Conservation (phyloP, 1,140 invertebrate genomes). For the Phymastichus coffea region DNA sequence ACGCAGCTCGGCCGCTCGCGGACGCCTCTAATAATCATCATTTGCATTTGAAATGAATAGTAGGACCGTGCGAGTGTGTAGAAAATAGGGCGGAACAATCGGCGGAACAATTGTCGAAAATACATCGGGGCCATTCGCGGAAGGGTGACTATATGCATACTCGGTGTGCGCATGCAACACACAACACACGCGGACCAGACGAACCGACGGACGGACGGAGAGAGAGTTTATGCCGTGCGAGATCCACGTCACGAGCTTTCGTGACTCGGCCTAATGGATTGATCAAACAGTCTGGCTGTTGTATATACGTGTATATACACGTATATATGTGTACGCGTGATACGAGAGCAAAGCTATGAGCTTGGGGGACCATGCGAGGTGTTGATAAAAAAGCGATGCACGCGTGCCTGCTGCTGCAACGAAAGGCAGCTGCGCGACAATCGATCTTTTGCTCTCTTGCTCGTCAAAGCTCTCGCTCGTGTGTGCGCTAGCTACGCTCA, state of each 20-base stretch:
- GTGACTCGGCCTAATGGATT: conserved; percentile 33
- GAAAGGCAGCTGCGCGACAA: too few relatives aligned
- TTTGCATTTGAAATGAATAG: too few relatives aligned
- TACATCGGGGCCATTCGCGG: neutral
- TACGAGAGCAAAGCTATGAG: neutral
- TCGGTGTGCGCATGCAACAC: neutral
- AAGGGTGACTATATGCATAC: neutral
- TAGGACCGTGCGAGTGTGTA: neutral
- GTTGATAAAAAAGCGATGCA: conserved; percentile 20
- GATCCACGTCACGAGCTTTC: conserved; percentile 7
- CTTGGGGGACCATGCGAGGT: conserved; percentile 12
- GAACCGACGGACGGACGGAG: too few relatives aligned
- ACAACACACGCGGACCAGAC: neutral
- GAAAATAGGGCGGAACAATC: conserved; percentile 20
- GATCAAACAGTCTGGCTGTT: conserved; percentile 34
- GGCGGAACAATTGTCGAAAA: conserved; percentile 23
- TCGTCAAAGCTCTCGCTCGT: too few relatives aligned
- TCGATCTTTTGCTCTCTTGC: too few relatives aligned
- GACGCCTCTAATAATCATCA: too few relatives aligned
- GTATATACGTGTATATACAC: conserved; percentile 1
- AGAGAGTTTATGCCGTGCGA: too few relatives aligned
- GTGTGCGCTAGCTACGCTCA: too few relatives aligned
- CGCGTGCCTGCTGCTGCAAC: neutral
- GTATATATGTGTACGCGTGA: neutral
- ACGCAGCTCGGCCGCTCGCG: too few relatives aligned